Evolutionary conservation across 1,140 invertebrate genomes (phyloP).

Genomic region (Lethocerus indicus): DNA sequence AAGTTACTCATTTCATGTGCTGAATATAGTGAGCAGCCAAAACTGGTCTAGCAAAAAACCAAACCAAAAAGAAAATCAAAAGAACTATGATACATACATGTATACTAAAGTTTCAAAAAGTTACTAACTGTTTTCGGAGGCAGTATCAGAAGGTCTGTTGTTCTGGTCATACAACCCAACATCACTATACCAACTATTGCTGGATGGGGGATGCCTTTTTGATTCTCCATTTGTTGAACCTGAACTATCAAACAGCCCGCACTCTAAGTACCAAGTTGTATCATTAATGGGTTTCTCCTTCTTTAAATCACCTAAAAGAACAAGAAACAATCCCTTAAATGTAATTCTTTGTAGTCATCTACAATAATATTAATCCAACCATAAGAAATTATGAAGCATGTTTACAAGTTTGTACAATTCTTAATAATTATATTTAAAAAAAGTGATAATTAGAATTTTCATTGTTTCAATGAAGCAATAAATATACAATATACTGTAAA

Average conservation of each 20-base stretch:
- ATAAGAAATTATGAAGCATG: background rate
- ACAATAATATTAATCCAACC: background rate
- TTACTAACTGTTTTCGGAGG: conserved; percentile 14
- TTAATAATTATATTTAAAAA: background rate
- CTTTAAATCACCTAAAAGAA: conserved; percentile 2
- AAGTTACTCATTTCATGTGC: too few relatives aligned
- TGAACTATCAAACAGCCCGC: conserved; percentile 4
- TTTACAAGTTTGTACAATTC: background rate
- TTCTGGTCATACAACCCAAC: conserved; percentile 7
- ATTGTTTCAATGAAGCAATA: background rate
- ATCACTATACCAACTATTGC: conserved; percentile 13
- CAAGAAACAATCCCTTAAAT: background rate
- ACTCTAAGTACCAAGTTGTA: conserved; percentile 1
- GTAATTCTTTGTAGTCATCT: background rate
- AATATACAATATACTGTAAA: background rate
- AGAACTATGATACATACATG: background rate
- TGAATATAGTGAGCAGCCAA: too few relatives aligned
- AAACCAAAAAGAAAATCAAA: too few relatives aligned
- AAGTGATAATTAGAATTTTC: background rate
- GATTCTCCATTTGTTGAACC: conserved; percentile 1
- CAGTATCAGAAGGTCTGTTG: conserved; percentile 8
- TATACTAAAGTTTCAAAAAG: background rate
- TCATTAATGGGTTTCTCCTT: conserved; percentile 6
- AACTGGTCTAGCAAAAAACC: too few relatives aligned
- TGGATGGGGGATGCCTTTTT: background rate